Evolutionary conservation across 2,797 vertebrate species (phyloP).

Genomic region (Paramormyrops hopkinsi): DNA sequence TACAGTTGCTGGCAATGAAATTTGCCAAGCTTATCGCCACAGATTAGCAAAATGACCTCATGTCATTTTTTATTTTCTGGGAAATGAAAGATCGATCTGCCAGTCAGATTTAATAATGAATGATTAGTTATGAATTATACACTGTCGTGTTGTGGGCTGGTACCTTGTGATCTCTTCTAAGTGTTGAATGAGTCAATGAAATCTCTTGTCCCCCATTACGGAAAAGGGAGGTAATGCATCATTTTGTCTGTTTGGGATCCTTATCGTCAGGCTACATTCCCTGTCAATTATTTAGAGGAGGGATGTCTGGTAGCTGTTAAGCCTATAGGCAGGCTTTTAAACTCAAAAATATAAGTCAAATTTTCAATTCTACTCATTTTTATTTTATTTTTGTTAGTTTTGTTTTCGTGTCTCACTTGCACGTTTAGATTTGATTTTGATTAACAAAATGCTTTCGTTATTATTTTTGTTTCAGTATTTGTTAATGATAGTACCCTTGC

Average conservation of each 20-base stretch:
- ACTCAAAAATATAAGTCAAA: neutral
- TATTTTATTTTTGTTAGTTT: neutral
- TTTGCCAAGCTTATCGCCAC: neutral
- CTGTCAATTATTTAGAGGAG: neutral
- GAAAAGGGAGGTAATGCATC: neutral
- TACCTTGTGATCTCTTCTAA: neutral
- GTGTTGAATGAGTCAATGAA: neutral
- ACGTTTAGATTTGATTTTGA: neutral
- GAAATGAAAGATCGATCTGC: neutral
- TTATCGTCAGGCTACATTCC: neutral
- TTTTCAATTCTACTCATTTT: neutral
- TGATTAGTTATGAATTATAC: neutral
- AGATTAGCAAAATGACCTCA: neutral
- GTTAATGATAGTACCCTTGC: neutral
- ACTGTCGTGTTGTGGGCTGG: neutral
- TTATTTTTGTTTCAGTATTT: neutral
- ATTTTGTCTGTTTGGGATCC: neutral
- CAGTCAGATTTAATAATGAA: neutral
- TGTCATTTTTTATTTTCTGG: neutral
- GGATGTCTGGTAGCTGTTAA: neutral
- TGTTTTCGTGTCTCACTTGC: neutral
- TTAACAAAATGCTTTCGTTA: neutral
- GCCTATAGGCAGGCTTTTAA: neutral
- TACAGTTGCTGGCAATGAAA: neutral
- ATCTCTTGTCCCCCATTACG: neutral